These are phyloP conservation scores for Chaetops frenatus DNA, from an alignment of 2,113 vertebrate genomes.

Conservation along the genomic window DNA sequence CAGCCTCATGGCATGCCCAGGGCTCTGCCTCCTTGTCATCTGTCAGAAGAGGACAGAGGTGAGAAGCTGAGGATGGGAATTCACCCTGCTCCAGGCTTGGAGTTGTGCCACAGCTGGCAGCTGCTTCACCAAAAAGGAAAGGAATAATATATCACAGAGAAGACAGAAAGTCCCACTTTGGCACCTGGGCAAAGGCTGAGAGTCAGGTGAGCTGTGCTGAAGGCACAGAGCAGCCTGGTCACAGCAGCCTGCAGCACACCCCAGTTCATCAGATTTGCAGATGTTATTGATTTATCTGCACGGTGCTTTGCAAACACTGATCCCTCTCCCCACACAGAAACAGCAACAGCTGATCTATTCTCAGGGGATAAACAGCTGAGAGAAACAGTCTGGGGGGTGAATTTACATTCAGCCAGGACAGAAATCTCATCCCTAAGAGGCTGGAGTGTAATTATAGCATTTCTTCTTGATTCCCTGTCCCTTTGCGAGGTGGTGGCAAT, in stretches of 20 bases:
- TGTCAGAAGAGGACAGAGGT: neutral
- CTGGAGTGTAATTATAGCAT: neutral
- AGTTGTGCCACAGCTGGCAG: neutral
- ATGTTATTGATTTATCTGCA: constrained; percentile 31
- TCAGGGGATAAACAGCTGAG: constrained; percentile 27
- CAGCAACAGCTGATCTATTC: neutral
- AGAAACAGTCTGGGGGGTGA: neutral
- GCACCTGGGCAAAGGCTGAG: neutral
- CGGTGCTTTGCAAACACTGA: neutral
- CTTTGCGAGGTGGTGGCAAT: neutral
- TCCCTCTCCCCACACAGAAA: neutral
- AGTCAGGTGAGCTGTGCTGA: neutral
- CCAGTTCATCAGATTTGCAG: neutral
- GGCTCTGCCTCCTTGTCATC: neutral
- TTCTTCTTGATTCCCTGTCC: neutral
- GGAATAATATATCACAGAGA: neutral
- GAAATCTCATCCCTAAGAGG: neutral
- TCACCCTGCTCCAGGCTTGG: neutral
- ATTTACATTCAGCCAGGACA: neutral
- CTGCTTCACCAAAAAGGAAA: neutral
- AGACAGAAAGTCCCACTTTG: neutral
- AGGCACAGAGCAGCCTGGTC: neutral
- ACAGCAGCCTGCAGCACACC: neutral
- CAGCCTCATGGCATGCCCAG: neutral
- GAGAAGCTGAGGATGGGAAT: neutral